Conservation (phyloP, 2,797 vertebrate species). For the Sandelia bainsii region DNA sequence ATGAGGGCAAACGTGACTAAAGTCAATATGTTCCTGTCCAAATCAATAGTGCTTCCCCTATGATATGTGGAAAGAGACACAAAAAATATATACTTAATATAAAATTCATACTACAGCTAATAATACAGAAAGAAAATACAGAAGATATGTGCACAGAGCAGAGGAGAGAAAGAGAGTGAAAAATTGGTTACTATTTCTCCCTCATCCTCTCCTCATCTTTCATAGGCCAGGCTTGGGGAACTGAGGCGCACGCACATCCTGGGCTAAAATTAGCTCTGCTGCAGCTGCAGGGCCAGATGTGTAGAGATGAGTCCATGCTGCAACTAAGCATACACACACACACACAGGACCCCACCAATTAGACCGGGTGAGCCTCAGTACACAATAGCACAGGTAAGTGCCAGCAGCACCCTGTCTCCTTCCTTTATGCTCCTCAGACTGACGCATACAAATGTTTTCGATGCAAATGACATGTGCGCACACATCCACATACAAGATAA, state of each 20-base stretch:
- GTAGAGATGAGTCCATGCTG: constrained; percentile 68
- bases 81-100: background rate
- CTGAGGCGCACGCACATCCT: constrained; percentile 78
- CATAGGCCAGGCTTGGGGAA: constrained; percentile 71
- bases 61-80: constrained; percentile 24
- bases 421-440: constrained; percentile 25
- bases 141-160: background rate
- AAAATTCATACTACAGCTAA: constrained; percentile 13
- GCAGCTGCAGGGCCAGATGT: constrained; percentile 81
- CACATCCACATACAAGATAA: constrained; percentile 19
- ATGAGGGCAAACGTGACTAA: constrained; percentile 22
- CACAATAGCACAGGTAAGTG: constrained; percentile 63
- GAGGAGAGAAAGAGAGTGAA: constrained; percentile 22
- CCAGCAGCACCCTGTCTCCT: constrained; percentile 40
- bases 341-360: constrained; percentile 53
- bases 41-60: constrained; percentile 51
- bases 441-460: constrained; percentile 39
- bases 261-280: constrained; percentile 83
- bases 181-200: constrained; percentile 39
- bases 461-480: constrained; percentile 56
- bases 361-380: constrained; percentile 52
- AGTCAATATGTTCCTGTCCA: constrained; percentile 48
- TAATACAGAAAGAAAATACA: background rate
- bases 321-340: constrained; percentile 31
- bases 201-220: constrained; percentile 60